Base-by-base conservation (phyloP, 2,113 vertebrate species). In the Ursus arctos region DNA sequence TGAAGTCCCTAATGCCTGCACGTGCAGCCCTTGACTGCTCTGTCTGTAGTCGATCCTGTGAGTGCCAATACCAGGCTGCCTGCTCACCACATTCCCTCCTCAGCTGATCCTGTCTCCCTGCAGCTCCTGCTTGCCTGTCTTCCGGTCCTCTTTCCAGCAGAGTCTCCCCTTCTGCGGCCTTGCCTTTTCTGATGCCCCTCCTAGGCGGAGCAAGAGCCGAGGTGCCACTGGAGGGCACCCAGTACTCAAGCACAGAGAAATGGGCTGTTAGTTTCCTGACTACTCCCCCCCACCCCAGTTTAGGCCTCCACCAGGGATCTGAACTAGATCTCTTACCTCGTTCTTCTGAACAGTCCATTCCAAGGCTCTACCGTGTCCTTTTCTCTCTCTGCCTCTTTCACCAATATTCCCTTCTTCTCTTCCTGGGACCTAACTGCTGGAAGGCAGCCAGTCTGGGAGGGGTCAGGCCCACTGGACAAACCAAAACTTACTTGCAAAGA, bases 181-280 rank as follows among this genome's bases (percentile, higher is more conserved):
- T 26, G 49, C 24, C n/a, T 92, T 63, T 79, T 59, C 84, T 28
- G 33, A 43, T 28, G 22, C 49, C 26, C 82, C 33, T 49, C 8
- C 16, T 65, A 91, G 4, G 4, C 40, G 57, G 36, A 80, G 55
- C 26, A 51, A 79, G 31, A 91, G 61, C 57, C 72, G 61, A 91
- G 40, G 67, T 93, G 77, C 89, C 91, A 49, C 47, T 18, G 76
- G 69, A 91, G 47, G 61, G 69, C 80, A 93, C 55, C 83, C 55
- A 28, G 9, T 18, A 47, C 28, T 57, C 53, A 72, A 47, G 31
- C 18, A 90, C 28, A 72, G 69, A 71, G 51, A 79, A 72, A 10
- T 18, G 59, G 33, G 15, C 19, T 96, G 16, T 79, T 82, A 53
- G 53, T 11, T 88, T 84, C 86, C 40, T 53, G 57, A 36, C 31